Evolutionary conservation across 2,113 vertebrate species (phyloP), one percentile per base, ranked within the genome.

Genomic region (Alligator sinensis): DNA sequence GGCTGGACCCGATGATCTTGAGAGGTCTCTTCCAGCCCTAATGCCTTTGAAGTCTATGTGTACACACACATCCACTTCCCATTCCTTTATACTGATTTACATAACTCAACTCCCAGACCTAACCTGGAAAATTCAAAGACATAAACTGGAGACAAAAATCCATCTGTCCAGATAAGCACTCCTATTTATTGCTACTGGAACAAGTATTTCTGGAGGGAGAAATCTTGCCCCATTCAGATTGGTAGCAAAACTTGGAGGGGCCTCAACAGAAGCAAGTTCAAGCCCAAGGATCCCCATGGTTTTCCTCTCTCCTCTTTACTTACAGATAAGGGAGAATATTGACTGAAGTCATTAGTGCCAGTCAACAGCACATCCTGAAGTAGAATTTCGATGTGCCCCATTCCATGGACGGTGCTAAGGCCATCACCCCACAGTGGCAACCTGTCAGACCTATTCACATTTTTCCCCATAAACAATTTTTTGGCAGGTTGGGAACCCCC

Each of bases 1-100:
- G 47, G 47, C 47, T 47, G 47, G 47, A 47, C 47, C 47, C 9
- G 47, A 47, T 8, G 47, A 47, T 47, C 47, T 47, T 47, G 47
- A 6, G 47, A 47, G 47, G 47, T 47, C 47, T 9, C 47, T 47
- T 47, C 47, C 47, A 47, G 47, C 47, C 47, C 47, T 47, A 47
- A 47, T 47, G 9, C 9, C 47, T 88, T 61, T 82, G 91, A 77
- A 76, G 94, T 59, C 68, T 90, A 68, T 55, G 82, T 81, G 88
- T 80, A 92, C 77, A 78, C 60, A 80, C 47, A 87, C 30, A 38
- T 14, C 77, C 55, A 96, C 1, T 80, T 14, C 87, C 88, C 66
- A 64, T 86, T 95, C 93, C 75, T 95, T 94, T 84, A 81, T 82
- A 95, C 96, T 97, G 96, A 89, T 86, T 92, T 95, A 88, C 89